Conservation (phyloP, 2,888 invertebrate species). For the Cerastoderma edule region DNA sequence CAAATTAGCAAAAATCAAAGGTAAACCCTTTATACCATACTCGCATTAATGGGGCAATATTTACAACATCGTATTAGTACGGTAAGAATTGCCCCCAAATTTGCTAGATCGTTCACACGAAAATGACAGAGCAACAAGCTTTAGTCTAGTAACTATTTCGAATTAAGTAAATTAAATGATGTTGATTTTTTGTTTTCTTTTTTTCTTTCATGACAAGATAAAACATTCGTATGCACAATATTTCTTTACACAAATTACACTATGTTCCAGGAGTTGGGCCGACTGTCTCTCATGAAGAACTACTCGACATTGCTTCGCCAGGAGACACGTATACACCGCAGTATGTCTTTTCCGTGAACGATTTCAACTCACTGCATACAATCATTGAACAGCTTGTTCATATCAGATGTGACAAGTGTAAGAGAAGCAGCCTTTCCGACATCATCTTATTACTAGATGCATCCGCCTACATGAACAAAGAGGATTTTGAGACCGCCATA, state of each 20-base stretch:
- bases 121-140: neutral
- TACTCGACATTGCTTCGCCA: slow-evolving; percentile 28
- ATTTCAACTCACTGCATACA: slow-evolving; percentile 40
- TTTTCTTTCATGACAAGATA: neutral
- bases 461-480: slow-evolving; percentile 4
- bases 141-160: too few relatives aligned
- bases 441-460: slow-evolving; percentile 31
- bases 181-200: neutral
- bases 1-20: too few relatives aligned
- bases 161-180: neutral
- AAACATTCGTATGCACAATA: neutral
- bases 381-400: slow-evolving; percentile 36
- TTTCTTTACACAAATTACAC: neutral
- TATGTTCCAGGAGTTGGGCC: slow-evolving; percentile 30
- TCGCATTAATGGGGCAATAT: too few relatives aligned
- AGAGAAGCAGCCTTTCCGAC: slow-evolving; percentile 21
- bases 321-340: slow-evolving; percentile 9
- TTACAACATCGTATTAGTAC: too few relatives aligned
- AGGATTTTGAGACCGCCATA: slow-evolving; percentile 18
- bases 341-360: slow-evolving; percentile 33
- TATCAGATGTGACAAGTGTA: slow-evolving; percentile 31
- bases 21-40: too few relatives aligned
- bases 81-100: neutral
- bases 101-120: neutral
- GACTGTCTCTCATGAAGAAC: slow-evolving; percentile 37